Evolutionary conservation across 2,888 invertebrate species (phyloP), one percentile per base, ranked within the genome.

Genomic region (Nemapogon koenigi): DNA sequence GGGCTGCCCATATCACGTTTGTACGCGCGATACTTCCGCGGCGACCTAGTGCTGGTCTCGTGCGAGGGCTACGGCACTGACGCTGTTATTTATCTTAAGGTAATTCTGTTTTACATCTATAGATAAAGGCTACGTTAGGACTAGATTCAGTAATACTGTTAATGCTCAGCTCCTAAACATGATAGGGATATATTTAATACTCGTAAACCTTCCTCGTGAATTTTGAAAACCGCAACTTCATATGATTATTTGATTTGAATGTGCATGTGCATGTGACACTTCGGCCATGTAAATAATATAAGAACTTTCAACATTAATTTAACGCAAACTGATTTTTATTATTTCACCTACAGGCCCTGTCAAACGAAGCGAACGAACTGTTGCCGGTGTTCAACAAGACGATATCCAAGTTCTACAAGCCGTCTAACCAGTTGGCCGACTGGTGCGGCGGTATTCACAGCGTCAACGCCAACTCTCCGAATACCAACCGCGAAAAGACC

Each of bases 31-130:
- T 99, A 99, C 70, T 97, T 99, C 80, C 96, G 97, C 57, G 99
- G 99, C 0, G 98, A 99, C 70, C 82, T 99, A 43, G 86, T 91
- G 39, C 80, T 99, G 7, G 82, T 93, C 47, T 96, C 98, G 1
- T 94, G 94, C 61, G 98, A 99, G 62, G 99, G 99, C 0, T 89
- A 89, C 59, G 99, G 99, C 19, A 98, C 98, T 0, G 98, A 99
- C 63, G 94, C 99, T 6, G 87, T 94, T 38, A 89, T 99, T 45
- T 98, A 96, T 65, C 81, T 99, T 54, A 99, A 99, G 88, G 97
- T 96, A 69, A 55, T 47, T 41, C 35, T 25, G 38, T 4, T 31
- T 28, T 28, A 7, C 13, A n/a, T n/a, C n/a, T n/a, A n/a, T n/a
- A n/a, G n/a, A n/a, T n/a, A n/a, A n/a, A n/a, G n/a, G n/a, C n/a